Evolutionary conservation across 2,888 invertebrate species (phyloP), one percentile per base, ranked within the genome.

Genomic region (Apeira syringaria): DNA sequence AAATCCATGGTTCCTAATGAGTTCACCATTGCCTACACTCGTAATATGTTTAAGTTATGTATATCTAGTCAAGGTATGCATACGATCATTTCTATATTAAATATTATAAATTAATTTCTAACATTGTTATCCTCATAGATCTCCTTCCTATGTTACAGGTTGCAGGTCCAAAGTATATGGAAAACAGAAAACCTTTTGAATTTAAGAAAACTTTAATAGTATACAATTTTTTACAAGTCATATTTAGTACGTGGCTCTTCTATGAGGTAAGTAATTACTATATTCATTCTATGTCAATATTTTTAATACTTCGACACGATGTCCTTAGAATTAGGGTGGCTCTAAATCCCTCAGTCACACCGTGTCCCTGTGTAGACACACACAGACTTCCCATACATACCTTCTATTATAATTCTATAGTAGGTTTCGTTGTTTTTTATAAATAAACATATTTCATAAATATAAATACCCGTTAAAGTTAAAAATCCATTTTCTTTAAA

Each of bases 1-100:
- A 68, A 96, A 96, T 83, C 93, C 94, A 84, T 98, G 96, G 96
- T 94, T 95, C 70, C 92, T 98, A 90, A 98, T 99, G 97, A 94
- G 95, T 73, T 96, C 97, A 63, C 98, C 98, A 51, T 93, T 97
- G 74, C 98, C 98, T 68, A 98, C 98, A 63, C 91, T 98, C 82
- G 91, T 94, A 80, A 95, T 98, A 86, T 98, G 98, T 90, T 88
- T 97, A 78, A 87, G 92, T 74, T 99, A 98, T 90, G 94, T 98
- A 67, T 95, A 95, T 90, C 84, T 96, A 86, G 98, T 98, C 80
- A 97, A 97, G 93, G 94, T 94, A 86, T 37, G 42, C 22, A 27
- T 33, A 29, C 27, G 26, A 28, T 24, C 17, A 35, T 2, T 25
- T 15, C 12, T 25, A 11, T 18, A 20, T 7, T 7, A 2, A 26